phyloP scores from a whole-genome alignment of 1,140 invertebrate genomes.

The Berghia stephanieae region DNA sequence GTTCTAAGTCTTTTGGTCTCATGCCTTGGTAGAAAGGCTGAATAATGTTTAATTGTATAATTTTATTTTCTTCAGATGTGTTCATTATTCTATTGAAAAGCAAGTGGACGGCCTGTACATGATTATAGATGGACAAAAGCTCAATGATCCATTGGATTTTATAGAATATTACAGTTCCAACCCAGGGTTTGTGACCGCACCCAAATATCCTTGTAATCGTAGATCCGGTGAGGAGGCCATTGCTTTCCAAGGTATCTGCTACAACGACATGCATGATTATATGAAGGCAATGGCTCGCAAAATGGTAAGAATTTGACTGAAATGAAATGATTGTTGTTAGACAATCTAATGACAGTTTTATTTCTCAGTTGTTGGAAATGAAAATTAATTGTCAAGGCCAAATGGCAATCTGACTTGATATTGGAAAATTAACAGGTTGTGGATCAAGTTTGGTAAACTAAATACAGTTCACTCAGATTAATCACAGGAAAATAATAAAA shows the following conservation, averaged over 20 bases:
- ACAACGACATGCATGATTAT: constrained; percentile 63
- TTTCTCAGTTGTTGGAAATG: no score
- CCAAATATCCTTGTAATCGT: constrained; percentile 61
- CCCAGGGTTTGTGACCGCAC: constrained; percentile 61
- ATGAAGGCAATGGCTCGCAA: constrained; percentile 60
- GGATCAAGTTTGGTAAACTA: no score
- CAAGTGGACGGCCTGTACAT: constrained; percentile 62
- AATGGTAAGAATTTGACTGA: constrained; percentile 34
- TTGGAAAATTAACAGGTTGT: no score
- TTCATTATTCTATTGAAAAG: constrained; percentile 66
- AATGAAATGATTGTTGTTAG: not conserved
- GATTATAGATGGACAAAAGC: constrained; percentile 60
- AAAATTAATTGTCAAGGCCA: no score
- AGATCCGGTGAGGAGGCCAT: constrained; percentile 59
- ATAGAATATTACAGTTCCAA: constrained; percentile 57
- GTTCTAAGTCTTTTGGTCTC: no score
- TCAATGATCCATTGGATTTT: constrained; percentile 62
- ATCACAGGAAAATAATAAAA: no score
- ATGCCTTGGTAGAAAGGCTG: no score
- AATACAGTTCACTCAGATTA: no score
- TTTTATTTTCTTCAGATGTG: constrained; percentile 47
- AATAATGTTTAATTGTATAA: not conserved
- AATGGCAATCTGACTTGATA: no score
- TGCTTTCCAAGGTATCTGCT: constrained; percentile 67
- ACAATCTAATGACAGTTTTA: no score